Percentiles rank a stretch among this genome's conserved stretches.
Evolutionary conservation across 2,797 vertebrate species (phyloP).

Genomic region (Brachyalestes nurse): DNA sequence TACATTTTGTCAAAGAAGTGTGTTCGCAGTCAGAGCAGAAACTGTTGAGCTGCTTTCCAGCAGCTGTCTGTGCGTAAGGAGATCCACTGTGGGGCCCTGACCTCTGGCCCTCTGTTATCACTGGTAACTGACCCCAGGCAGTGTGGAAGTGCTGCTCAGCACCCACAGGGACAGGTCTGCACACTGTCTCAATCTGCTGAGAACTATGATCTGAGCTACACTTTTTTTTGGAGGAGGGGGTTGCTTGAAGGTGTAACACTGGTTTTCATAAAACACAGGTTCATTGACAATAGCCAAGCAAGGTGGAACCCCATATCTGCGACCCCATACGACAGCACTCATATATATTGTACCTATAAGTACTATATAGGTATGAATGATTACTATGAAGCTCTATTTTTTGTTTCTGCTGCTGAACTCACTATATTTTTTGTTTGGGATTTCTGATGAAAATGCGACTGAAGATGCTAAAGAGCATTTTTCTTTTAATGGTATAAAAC

Average conservation of each 20-base stretch:
- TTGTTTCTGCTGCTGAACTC: too few species aligned
- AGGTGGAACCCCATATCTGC: too few species aligned
- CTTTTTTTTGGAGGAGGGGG: not conserved
- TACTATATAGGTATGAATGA: too few species aligned
- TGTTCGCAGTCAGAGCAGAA: constrained; percentile 33
- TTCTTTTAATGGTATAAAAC: too few species aligned
- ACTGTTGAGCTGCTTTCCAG: constrained; percentile 21
- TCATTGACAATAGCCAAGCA: too few species aligned
- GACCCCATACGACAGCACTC: too few species aligned
- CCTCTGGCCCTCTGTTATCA: constrained; percentile 62
- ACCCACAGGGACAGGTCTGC: constrained; percentile 56
- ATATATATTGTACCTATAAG: too few species aligned
- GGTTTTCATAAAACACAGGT: too few species aligned
- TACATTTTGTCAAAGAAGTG: constrained; percentile 22
- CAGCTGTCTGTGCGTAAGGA: constrained; percentile 41
- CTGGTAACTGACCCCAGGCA: constrained; percentile 51
- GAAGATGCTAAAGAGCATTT: too few species aligned
- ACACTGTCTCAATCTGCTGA: constrained; percentile 58
- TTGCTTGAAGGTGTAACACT: not conserved
- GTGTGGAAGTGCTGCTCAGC: constrained; percentile 59
- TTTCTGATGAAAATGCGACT: too few species aligned
- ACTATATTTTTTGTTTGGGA: too few species aligned
- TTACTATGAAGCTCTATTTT: too few species aligned
- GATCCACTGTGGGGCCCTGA: constrained; percentile 53
- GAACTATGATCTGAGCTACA: constrained; percentile 48